A percentile compares a stretch with the other conserved stretches of the same genome.
Evolutionary conservation across 2,888 invertebrate species (phyloP).

Genomic region (Eledona agricola): DNA sequence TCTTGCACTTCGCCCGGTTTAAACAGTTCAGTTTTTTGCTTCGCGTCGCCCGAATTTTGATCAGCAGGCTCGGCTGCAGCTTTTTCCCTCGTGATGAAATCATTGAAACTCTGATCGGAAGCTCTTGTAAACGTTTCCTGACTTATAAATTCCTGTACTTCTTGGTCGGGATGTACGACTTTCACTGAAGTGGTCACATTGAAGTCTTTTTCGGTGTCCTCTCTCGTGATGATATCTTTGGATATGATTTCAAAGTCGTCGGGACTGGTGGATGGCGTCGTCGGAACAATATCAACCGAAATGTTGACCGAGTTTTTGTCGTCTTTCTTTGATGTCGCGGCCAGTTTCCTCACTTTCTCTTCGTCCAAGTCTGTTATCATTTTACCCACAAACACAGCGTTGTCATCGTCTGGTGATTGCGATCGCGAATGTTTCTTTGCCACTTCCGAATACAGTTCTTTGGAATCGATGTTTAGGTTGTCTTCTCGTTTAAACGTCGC

Average conservation of each 20-base stretch:
- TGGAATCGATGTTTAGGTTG: conserved; percentile 47
- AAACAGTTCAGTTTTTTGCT: conserved; percentile 1
- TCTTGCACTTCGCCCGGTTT: neutral
- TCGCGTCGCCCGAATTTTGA: neutral
- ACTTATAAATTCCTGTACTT: neutral
- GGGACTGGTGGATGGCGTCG: conserved; percentile 25
- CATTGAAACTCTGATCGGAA: conserved; percentile 23
- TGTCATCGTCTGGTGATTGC: conserved; percentile 48
- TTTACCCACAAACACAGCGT: conserved; percentile 49
- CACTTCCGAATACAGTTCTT: conserved; percentile 56
- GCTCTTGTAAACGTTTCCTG: neutral
- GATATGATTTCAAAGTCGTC: conserved; percentile 46
- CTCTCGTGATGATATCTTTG: conserved; percentile 42
- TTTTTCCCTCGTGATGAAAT: conserved; percentile 33
- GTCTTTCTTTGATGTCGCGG: conserved; percentile 28
- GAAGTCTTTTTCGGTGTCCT: conserved; percentile 10
- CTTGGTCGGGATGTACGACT: conserved; percentile 8
- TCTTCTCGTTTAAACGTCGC: conserved; percentile 51
- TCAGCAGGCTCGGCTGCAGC: conserved; percentile 11
- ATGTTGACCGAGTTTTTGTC: conserved; percentile 5
- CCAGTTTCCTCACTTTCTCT: conserved; percentile 46
- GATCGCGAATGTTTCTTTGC: conserved; percentile 52
- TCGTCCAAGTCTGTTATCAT: conserved; percentile 53
- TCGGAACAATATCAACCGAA: conserved; percentile 9
- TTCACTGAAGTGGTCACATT: conserved; percentile 6